Conservation (phyloP, 2,888 invertebrate genomes). For the Rhorus exstirpatorius region DNA sequence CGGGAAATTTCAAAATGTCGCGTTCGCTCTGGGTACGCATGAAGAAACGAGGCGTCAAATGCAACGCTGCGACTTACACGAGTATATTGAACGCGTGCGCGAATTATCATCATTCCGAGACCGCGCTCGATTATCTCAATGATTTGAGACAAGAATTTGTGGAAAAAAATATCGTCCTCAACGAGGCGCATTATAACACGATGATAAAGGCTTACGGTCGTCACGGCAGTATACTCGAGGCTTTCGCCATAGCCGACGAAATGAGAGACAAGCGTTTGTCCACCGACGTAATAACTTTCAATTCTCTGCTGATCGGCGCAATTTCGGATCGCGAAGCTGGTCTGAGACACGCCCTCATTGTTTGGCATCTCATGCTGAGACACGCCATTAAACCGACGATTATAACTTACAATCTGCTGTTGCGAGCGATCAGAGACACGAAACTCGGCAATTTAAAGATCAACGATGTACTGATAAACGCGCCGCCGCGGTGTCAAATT, state of each 20-base stretch:
- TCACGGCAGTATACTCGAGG: slow-evolving; percentile 92
- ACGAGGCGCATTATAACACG: slow-evolving; percentile 93
- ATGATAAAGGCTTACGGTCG: slow-evolving; percentile 97
- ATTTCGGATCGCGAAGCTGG: slow-evolving; percentile 93
- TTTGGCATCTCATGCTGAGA: slow-evolving; percentile 94
- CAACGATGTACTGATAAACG: slow-evolving; percentile 73
- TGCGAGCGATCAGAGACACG: slow-evolving; percentile 94
- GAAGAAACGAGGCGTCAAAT: slow-evolving; percentile 91
- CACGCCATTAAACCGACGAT: slow-evolving; percentile 90
- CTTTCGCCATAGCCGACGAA: slow-evolving; percentile 94
- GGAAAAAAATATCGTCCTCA: slow-evolving; percentile 90
- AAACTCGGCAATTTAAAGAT: slow-evolving; percentile 89
- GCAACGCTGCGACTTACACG: slow-evolving; percentile 92
- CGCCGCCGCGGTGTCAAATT: slow-evolving; percentile 56
- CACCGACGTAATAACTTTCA: slow-evolving; percentile 90
- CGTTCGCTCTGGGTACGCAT: slow-evolving; percentile 94
- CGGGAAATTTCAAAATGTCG: slow-evolving; percentile 95
- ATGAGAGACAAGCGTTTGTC: slow-evolving; percentile 90
- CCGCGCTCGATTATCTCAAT: slow-evolving; percentile 90
- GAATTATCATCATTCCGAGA: slow-evolving; percentile 88
- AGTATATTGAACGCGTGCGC: slow-evolving; percentile 96
- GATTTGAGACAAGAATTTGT: slow-evolving; percentile 90
- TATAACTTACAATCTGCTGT: slow-evolving; percentile 93
- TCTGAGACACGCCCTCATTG: slow-evolving; percentile 92
- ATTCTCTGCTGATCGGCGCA: slow-evolving; percentile 94